A percentile compares a stretch with the other conserved stretches of the same genome.
Conservation (phyloP, 1,140 invertebrate species). For the Oedothorax gibbosus region DNA sequence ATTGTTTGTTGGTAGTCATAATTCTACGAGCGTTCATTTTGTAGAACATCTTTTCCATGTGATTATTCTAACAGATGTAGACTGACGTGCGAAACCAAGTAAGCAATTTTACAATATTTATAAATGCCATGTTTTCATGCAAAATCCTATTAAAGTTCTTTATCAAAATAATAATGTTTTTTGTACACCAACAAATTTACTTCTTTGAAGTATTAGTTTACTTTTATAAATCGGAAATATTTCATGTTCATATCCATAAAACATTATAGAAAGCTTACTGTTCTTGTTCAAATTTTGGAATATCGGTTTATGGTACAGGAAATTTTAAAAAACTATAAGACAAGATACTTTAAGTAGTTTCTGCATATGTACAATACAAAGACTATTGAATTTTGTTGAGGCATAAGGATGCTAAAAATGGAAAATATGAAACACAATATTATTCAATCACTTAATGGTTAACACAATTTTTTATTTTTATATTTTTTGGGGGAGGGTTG, state of each 20-base stretch:
- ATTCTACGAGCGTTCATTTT: slow-evolving; percentile 20
- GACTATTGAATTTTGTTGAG: slow-evolving; percentile 4
- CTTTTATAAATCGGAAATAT: slow-evolving; percentile 3
- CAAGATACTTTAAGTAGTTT: slow-evolving; percentile 10
- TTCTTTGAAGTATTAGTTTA: slow-evolving; percentile 17
- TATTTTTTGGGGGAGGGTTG: background rate
- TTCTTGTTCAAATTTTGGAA: slow-evolving; percentile 13
- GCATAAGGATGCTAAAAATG: background rate
- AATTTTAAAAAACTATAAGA: slow-evolving; percentile 9
- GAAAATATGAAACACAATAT: slow-evolving; percentile 23
- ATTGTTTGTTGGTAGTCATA: background rate
- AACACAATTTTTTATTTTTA: slow-evolving; percentile 27
- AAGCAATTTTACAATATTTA: slow-evolving; percentile 33
- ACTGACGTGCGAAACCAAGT: background rate
- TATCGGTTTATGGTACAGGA: slow-evolving; percentile 1
- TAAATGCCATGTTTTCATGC: background rate
- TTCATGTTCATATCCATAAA: slow-evolving; percentile 15
- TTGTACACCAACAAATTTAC: slow-evolving; percentile 18
- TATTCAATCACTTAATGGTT: slow-evolving; percentile 4
- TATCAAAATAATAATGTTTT: slow-evolving; percentile 37
- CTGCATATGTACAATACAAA: background rate
- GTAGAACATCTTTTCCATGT: slow-evolving; percentile 21
- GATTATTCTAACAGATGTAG: background rate
- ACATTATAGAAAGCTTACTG: slow-evolving; percentile 13
- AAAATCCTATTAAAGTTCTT: slow-evolving; percentile 30